phyloP scores from a whole-genome alignment of 2,888 invertebrate genomes.

The Rhingia rostrata region DNA sequence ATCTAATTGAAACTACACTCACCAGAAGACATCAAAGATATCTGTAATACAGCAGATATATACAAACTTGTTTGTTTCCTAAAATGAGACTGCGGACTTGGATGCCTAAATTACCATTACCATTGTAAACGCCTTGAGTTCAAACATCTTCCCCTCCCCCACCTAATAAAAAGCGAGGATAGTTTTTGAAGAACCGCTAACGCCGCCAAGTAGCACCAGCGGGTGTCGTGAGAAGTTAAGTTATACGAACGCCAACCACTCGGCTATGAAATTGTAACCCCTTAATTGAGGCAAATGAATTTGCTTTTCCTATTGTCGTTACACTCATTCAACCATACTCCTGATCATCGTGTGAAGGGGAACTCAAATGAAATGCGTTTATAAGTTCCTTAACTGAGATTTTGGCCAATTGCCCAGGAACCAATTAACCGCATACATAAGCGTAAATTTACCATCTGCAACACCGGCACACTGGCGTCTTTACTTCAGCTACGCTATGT shows the following conservation, averaged over 20 bases:
- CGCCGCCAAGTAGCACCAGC: neutral
- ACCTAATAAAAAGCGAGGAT: neutral
- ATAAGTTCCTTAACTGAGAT: constrained; percentile 62
- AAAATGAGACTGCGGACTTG: no score
- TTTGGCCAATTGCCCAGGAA: constrained; percentile 67
- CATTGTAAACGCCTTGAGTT: no score
- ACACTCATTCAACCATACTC: constrained; percentile 40
- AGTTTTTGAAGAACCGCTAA: constrained; percentile 1
- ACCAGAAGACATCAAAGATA: no score
- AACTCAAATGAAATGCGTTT: constrained; percentile 55
- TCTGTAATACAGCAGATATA: no score
- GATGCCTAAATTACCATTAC: no score
- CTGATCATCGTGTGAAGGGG: constrained; percentile 43
- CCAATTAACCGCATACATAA: constrained; percentile 65
- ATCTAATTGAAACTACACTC: no score
- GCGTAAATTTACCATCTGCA: constrained; percentile 64
- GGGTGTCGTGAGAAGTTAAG: neutral
- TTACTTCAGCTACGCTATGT: constrained; percentile 51
- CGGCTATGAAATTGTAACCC: constrained; percentile 66
- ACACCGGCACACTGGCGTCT: constrained; percentile 55
- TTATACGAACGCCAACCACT: constrained; percentile 18
- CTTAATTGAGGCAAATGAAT: constrained; percentile 68
- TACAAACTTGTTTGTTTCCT: no score
- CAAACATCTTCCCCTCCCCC: no score
- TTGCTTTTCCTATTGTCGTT: constrained; percentile 67